Conservation (phyloP, 92 coral and sea anemone genomes). For the Epizoanthus rinbou region DNA sequence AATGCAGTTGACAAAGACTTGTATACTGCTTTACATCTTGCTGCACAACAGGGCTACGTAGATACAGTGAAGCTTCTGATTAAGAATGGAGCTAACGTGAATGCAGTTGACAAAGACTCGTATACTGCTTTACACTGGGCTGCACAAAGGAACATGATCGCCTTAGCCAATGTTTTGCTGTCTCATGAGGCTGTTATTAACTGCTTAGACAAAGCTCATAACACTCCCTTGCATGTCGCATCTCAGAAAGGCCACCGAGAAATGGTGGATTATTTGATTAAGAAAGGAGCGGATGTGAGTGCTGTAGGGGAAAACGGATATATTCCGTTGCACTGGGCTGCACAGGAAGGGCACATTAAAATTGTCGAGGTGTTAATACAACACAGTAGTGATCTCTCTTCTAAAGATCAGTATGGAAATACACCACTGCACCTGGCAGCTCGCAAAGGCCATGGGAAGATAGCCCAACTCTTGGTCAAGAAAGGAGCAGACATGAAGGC, state of each 20-base stretch:
- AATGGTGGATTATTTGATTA: background rate
- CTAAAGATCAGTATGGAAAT: background rate
- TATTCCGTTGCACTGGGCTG: constrained; percentile 4
- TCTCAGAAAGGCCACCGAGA: background rate
- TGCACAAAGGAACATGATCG: background rate
- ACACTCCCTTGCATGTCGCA: background rate
- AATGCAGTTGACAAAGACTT: too few species aligned
- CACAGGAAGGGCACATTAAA: background rate
- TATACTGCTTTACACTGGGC: background rate
- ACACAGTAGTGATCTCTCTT: background rate
- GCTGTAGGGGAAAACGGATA: background rate
- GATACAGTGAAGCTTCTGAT: background rate
- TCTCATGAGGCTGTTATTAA: background rate
- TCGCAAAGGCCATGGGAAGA: background rate
- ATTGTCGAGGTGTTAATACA: background rate
- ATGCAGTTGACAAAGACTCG: too few species aligned
- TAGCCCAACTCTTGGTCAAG: background rate
- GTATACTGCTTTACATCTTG: background rate
- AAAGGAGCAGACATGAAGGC: constrained; percentile 1
- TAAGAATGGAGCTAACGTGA: background rate
- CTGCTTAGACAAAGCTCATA: background rate
- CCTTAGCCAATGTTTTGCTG: background rate
- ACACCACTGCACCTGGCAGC: constrained; percentile 4
- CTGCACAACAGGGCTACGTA: background rate
- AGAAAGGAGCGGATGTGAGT: too few species aligned